phyloP scores from a whole-genome alignment of 2,113 vertebrate genomes.

The Nannospalax galili region DNA sequence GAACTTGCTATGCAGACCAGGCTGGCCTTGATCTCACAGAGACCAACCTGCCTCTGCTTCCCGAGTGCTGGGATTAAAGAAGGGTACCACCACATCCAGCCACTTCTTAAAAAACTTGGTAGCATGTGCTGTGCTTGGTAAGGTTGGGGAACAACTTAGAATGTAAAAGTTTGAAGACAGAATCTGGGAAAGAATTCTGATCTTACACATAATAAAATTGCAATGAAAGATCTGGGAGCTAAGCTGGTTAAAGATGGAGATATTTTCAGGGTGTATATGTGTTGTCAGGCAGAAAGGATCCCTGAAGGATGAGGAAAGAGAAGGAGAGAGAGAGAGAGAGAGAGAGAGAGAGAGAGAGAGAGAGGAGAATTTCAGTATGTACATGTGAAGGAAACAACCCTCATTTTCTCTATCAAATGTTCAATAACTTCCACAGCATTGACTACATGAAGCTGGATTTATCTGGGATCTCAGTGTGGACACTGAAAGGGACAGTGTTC shows the following conservation, averaged over 20 bases:
- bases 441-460: neutral
- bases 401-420: neutral
- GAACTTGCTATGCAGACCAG: too few relatives aligned
- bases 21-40: too few relatives aligned
- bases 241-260: neutral
- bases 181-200: slow-evolving; percentile 10
- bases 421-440: neutral
- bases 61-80: too few relatives aligned
- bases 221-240: neutral
- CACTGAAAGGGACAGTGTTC: neutral
- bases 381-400: neutral
- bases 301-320: neutral
- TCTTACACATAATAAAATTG: neutral
- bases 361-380: neutral
- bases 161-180: neutral
- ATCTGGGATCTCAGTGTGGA: neutral
- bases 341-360: neutral
- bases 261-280: neutral
- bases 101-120: neutral
- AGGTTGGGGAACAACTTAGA: neutral
- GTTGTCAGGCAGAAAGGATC: neutral
- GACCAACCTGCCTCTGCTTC: too few relatives aligned
- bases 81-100: too few relatives aligned
- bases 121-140: neutral
- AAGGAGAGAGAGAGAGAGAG: neutral